Evolutionary conservation across 23 tunicate species (phyloP), one percentile per base, ranked within the genome.

Genomic region (Phallusia fumigata): DNA sequence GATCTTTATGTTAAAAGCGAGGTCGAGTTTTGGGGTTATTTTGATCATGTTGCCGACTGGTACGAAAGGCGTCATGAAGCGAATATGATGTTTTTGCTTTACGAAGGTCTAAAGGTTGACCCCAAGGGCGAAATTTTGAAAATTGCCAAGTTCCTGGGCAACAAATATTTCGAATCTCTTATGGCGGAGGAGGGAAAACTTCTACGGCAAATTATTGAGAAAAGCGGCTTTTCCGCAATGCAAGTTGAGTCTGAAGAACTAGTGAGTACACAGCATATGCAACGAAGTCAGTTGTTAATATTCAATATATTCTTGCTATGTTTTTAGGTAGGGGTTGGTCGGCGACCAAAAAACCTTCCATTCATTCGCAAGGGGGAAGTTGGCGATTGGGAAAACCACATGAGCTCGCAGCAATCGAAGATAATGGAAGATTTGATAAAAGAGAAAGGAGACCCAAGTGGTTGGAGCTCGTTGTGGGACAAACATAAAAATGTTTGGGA

Each of bases 301-400:
- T 3, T 40, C 10, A 40, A 40, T 3, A 5, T 40, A 40, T 10
- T 40, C 10, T 40, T 40, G 5, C 10, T 3, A 40, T 40, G 47
- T 40, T 10, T 3, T 3, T 10, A 40, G 47, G 10, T 40, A 3
- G 47, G 47, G 10, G 47, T 10, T 40, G 47, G 10, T 40, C 47
- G 47, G 40, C 77, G 77, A 2, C 77, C 77, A 10, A 30, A 74
- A 24, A 31, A 21, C 30, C 77, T 74, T 18, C 88, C 88, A 0
- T 81, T 81, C 49, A 65, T 87, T 58, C 80, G 90, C 21, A 87
- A 87, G 31, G 90, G 90, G 24, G 51, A 33, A n/a, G 51, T 87
- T 44, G 90, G 90, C 24, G 90, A 87, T 52, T 81, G 82, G 82
- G 64, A 64, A 34, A 87, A 87, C 72, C 81, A 81, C 73, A 19